Base-by-base conservation (phyloP, 2,888 invertebrate genomes). In the Cantharis rufa region DNA sequence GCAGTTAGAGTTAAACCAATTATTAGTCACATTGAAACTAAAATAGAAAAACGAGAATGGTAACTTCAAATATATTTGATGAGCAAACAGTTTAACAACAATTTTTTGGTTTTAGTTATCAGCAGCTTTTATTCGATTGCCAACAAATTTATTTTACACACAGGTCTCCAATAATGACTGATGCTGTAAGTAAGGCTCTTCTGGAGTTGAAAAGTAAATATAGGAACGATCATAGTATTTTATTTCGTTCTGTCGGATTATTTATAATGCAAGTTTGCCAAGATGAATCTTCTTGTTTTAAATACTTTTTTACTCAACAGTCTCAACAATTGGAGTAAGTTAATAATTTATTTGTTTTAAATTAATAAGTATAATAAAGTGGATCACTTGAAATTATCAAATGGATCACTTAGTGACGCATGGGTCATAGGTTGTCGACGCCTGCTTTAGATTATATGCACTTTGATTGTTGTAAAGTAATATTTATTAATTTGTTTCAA, bases 251-350 rank as follows among this genome's bases (percentile, higher is more conserved):
- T 81, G 95, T 97, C 0, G 97, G 97, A 88, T 94, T 96, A 10
- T 94, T 98, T 85, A 91, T 98, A 48, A 93, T 98, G 48, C 96
- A 98, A 87, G 94, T 98, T 0, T 98, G 97, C 81, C 94, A 97
- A 82, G 99, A 99, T 88, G 99, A 99, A 87, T 94, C 96, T 83
- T 93, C 95, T 80, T 90, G 99, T 3, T 99, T 95, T 87, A 92
- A 93, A 80, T 97, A 98, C 86, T 98, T 98, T 88, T 99, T 99
- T 86, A 90, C 92, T 1, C 90, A 92, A 62, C 88, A 91, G 0
- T 93, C 94, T 7, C 87, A 89, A 2, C 91, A 93, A 69, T 86
- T 96, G 5, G 91, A 92, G 91, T 94, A 82, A 90, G 89, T 86
- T 69, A 32, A 63, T 9, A 9, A 24, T 24, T 24, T 24, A 24